A percentile compares a stretch with the other conserved stretches of the same genome.
These are phyloP conservation scores for Eupithecia insigniata DNA, from an alignment of 2,888 invertebrate species.

Conservation along the genomic window DNA sequence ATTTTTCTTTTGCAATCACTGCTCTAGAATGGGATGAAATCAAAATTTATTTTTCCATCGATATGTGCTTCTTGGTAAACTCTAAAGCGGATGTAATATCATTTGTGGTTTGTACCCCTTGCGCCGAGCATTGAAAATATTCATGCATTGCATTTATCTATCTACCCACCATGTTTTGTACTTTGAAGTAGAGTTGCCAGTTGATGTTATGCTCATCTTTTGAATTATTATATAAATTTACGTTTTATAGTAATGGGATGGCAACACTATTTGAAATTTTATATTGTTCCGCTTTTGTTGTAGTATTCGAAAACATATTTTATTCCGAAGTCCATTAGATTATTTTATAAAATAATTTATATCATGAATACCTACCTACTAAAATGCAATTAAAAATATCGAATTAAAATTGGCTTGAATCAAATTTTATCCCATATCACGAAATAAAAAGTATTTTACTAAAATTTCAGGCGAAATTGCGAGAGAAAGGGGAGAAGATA, in stretches of 20 bases:
- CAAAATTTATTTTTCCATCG: conserved; percentile 63
- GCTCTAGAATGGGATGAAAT: conserved; percentile 52
- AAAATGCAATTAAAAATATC: conserved; percentile 15
- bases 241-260: conserved; percentile 41
- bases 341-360: conserved; percentile 12
- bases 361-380: not conserved
- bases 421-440: conserved; percentile 8
- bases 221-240: conserved; percentile 11
- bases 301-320: conserved; percentile 59
- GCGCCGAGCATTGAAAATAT: conserved; percentile 73
- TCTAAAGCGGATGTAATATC: conserved; percentile 80
- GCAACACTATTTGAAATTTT: conserved; percentile 67
- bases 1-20: conserved; percentile 70
- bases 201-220: conserved; percentile 31
- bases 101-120: conserved; percentile 79
- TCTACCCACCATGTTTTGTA: conserved; percentile 58
- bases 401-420: conserved; percentile 24
- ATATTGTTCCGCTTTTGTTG: conserved; percentile 68
- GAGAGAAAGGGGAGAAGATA: conserved; percentile 89
- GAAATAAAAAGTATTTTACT: conserved; percentile 44
- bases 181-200: conserved; percentile 54
- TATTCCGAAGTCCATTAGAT: conserved; percentile 18
- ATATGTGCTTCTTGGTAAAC: conserved; percentile 83
- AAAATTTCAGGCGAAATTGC: conserved; percentile 89
- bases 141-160: conserved; percentile 73